These are phyloP conservation scores for Neodiprion virginianus DNA, from an alignment of 1,140 invertebrate species.

Conservation along the genomic window DNA sequence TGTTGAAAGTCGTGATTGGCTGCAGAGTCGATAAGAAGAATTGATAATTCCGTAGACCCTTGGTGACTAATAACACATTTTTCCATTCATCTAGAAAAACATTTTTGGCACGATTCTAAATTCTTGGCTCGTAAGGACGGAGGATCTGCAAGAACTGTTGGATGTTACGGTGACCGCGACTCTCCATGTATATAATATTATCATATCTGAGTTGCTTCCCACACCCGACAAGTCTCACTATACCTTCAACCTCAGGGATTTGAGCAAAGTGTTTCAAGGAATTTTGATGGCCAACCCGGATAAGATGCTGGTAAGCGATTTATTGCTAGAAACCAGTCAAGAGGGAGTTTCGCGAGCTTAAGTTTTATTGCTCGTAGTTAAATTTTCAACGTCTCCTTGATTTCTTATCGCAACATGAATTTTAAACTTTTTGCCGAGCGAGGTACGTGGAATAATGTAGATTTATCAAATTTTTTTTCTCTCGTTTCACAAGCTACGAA, in stretches of 20 bases:
- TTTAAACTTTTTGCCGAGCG: no score
- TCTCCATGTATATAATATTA: slow-evolving; percentile 68
- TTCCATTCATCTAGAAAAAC: slow-evolving; percentile 56
- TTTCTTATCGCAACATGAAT: no score
- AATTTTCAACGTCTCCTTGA: no score
- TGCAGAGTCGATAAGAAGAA: no score
- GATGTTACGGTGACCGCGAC: slow-evolving; percentile 66
- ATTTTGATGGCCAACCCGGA: slow-evolving; percentile 67
- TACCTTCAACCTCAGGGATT: slow-evolving; percentile 74
- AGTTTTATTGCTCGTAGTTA: no score
- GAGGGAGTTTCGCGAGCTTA: no score
- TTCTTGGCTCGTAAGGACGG: slow-evolving; percentile 68
- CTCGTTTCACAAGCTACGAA: no score
- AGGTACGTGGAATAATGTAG: no score
- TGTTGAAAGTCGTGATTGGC: no score
- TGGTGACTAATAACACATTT: background rate
- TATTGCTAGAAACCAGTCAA: background rate
- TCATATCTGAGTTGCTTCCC: slow-evolving; percentile 68
- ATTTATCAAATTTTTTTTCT: no score
- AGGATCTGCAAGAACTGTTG: slow-evolving; percentile 45
- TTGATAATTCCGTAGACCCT: no score
- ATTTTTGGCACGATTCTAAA: slow-evolving; percentile 75
- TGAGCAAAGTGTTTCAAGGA: slow-evolving; percentile 81
- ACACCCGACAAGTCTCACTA: slow-evolving; percentile 77
- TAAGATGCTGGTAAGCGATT: slow-evolving; percentile 55